These are phyloP conservation scores for Zygaena filipendulae DNA, from an alignment of 2,888 invertebrate genomes.

Conservation along the genomic window DNA sequence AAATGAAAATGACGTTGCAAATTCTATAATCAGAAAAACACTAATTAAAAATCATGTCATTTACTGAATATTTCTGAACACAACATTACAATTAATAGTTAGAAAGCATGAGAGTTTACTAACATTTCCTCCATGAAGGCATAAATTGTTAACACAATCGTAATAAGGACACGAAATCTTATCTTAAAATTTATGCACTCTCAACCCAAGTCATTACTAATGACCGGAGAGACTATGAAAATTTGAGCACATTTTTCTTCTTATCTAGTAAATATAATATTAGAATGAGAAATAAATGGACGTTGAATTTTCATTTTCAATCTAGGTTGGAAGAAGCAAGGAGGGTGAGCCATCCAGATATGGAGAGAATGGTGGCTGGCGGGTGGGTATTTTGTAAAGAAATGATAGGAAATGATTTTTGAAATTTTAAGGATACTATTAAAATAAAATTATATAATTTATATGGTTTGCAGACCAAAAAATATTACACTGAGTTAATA, in stretches of 20 bases:
- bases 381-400: constrained; percentile 55
- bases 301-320: constrained; percentile 65
- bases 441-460: no score
- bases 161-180: no score
- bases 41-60: no score
- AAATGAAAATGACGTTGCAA: constrained; percentile 1
- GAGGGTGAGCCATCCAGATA: constrained; percentile 47
- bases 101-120: no score
- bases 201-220: constrained; percentile 10
- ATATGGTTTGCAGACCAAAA: no score
- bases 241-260: constrained; percentile 46
- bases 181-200: no score
- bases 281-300: constrained; percentile 48
- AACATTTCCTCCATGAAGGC: no score
- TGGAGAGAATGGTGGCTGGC: constrained; percentile 57
- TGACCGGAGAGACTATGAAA: constrained; percentile 37
- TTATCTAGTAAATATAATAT: constrained; percentile 42
- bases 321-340: constrained; percentile 60
- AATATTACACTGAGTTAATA: no score
- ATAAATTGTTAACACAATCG: no score
- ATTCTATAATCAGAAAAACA: no score
- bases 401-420: constrained; percentile 12
- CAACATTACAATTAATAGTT: no score
- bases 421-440: constrained; percentile 8
- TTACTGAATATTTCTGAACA: no score